A percentile compares a stretch with the other conserved stretches of the same genome.
Evolutionary conservation across 2,797 vertebrate genomes (phyloP).

Genomic region (Picus viridis): DNA sequence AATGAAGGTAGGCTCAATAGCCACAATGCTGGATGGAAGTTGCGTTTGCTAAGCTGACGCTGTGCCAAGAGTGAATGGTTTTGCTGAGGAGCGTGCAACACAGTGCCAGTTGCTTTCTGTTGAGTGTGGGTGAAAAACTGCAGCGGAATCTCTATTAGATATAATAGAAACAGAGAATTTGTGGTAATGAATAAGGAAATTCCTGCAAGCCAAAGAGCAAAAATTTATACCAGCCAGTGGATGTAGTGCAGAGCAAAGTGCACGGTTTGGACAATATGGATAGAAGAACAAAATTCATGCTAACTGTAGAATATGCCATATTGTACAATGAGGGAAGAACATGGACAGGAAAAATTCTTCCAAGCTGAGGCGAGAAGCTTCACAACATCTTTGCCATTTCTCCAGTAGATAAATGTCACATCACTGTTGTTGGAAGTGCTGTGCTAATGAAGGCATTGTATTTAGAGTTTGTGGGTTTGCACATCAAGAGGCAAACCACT

Average conservation of each 20-base stretch:
- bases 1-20: neutral
- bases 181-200: neutral
- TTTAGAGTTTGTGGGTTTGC: neutral
- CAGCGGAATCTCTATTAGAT: slow-evolving; percentile 3
- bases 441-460: neutral
- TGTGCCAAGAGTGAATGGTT: neutral
- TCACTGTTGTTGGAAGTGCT: neutral
- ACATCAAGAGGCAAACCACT: neutral
- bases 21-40: neutral
- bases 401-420: neutral
- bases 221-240: slow-evolving; percentile 55
- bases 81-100: neutral
- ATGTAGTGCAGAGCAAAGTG: slow-evolving; percentile 47
- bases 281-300: neutral
- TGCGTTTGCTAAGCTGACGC: neutral
- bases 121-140: neutral
- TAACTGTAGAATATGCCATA: neutral
- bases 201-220: slow-evolving; percentile 53
- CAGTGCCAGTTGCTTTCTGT: neutral
- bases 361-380: neutral
- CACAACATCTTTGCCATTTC: neutral
- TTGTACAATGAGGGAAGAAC: neutral
- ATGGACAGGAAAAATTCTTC: neutral
- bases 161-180: slow-evolving; percentile 12
- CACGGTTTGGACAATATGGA: neutral